Evolutionary conservation across 2,797 vertebrate species (phyloP), one percentile per base, ranked within the genome.

Genomic region (Gymnoscopelus braueri): DNA sequence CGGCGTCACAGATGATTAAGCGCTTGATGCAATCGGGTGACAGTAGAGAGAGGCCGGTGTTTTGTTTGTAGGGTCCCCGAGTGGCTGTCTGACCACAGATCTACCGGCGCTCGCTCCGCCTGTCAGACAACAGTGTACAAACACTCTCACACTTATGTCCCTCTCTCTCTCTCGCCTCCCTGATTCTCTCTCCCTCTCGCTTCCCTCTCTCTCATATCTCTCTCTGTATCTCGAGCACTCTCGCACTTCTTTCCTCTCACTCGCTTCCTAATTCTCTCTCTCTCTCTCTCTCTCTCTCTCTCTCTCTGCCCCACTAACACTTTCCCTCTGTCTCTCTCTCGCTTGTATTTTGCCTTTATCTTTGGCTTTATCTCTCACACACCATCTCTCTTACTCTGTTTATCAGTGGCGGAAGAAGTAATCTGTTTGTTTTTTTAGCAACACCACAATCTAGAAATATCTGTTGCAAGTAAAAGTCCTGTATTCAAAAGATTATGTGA

Each of bases 1-100:
- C 49, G 35, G 24, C 57, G 72, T 82, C 69, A 86, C 72, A 66
- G 72, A 84, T 83, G 82, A 83, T 86, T 86, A 84, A 72, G 65
- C 77, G 78, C 60, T 50, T 79, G 69, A 84, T 64, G 65, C 66
- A 69, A 65, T 75, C 50, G 58, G 63, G 13, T 32, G 65, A 69
- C 77, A 65, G 60, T 60, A 19, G 19, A 19, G 54, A 66, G 56
- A 58, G 49, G 63, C 5, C 3, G 39, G 53, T 74, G 56, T 63
- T 67, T 63, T 61, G 67, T 54, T 51, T 57, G 13, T 35, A 13
- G 56, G 13, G 67, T 57, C 50, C 64, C 47, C 24, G 51, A 70
- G 44, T 69, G 14, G 48, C 72, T 47, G 51, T 47, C 69, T 54
- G 54, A 44, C 23, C 54, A 24, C 61, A 57, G 44, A 47, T 14